A percentile compares a stretch with the other conserved stretches of the same genome.
phyloP scores from a whole-genome alignment of 2,888 invertebrate species.

The Eupeodes luniger region DNA sequence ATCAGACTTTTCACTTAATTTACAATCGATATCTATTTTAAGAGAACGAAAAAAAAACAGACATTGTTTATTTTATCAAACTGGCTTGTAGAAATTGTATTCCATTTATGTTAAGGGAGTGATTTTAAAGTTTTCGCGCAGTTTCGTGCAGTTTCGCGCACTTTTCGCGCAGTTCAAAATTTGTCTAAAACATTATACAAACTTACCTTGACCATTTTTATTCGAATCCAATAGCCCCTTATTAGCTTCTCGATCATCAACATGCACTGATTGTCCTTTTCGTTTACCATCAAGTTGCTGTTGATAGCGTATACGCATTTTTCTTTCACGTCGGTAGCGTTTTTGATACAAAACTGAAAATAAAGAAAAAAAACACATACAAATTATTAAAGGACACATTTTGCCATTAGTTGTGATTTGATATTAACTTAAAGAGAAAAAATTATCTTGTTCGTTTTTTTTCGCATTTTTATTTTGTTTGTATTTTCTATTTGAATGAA shows the following conservation, averaged over 20 bases:
- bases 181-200: constrained; percentile 75
- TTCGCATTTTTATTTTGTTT: neutral
- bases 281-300: constrained; percentile 94
- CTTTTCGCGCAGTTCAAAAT: constrained; percentile 30
- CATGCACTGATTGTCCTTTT: constrained; percentile 86
- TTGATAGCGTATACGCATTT: constrained; percentile 92
- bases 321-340: constrained; percentile 94
- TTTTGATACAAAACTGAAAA: constrained; percentile 93
- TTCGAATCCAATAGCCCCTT: constrained; percentile 88
- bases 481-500: constrained; percentile 47
- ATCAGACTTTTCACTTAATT: constrained; percentile 83
- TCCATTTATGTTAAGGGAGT: neutral
- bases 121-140: neutral
- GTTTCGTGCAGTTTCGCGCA: constrained; percentile 31
- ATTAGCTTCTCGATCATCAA: constrained; percentile 87
- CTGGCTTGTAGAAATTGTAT: neutral
- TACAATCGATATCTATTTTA: constrained; percentile 81
- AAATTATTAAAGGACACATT: neutral
- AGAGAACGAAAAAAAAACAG: constrained; percentile 42
- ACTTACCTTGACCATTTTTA: constrained; percentile 91
- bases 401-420: constrained; percentile 55
- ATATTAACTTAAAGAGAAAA: constrained; percentile 61
- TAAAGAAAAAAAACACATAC: neutral
- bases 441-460: constrained; percentile 15
- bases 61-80: constrained; percentile 16